Evolutionary conservation across 2,888 invertebrate genomes (phyloP), one percentile per base, ranked within the genome.

Genomic region (Mesorhabditis spiculigera): DNA sequence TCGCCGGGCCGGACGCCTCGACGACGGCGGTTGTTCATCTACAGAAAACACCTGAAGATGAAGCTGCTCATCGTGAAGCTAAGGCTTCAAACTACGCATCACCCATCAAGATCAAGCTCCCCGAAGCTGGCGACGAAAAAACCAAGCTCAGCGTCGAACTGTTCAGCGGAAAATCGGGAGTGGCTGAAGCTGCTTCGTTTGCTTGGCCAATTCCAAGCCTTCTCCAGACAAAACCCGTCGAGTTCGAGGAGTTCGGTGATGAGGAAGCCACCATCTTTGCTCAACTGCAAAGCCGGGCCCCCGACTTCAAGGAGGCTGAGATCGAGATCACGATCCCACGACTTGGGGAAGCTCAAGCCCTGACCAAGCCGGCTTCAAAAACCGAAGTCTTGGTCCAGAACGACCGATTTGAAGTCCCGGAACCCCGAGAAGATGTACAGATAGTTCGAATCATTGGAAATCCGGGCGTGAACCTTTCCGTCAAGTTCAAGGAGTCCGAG

Each of bases 221-320:
- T 43, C 75, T 70, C 65, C 75, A 74, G 6, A 66, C 63, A 13
- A 66, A 73, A 4, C 73, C 68, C 61, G 63, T 79, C 65, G 75
- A 73, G n/a, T 71, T 70, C 0, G 82, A 82, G 66, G 85, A 83
- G 70, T 81, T 74, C 61, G 83, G 78, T 64, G 81, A 78, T 61
- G 82, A 83, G 61, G 75, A 78, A 44, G 76, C 80, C 44, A 67
- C 77, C 4, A 68, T 85, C 64, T 82, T 80, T 66, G 82, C 79
- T 28, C 76, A 83, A 65, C 71, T 83, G 58, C 78, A 73, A 58
- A 74, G 71, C 68, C 73, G 71, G 62, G 75, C 71, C 63, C 69
- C 69, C 4, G 61, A 66, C 45, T 75, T 74, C 41, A 75, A 78
- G 45, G 83, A 84, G 10, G 66, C 72, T 6, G 75, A 76, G 2